A percentile compares a stretch with the other conserved stretches of the same genome.
These are phyloP conservation scores for Myotis yumanensis DNA, from an alignment of 2,113 vertebrate genomes.

Conservation along the genomic window DNA sequence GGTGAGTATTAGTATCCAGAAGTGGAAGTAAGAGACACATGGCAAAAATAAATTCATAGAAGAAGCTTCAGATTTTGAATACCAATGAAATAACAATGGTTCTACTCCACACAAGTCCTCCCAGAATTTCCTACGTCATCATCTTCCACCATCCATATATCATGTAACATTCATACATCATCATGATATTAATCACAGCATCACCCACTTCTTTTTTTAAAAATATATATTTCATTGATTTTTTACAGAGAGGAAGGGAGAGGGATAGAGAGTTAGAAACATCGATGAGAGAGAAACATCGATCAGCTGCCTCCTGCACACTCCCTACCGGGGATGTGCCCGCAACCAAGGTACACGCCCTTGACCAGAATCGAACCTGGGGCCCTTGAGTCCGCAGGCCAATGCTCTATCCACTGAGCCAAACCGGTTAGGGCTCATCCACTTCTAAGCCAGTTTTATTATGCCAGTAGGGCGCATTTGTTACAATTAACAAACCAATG, in stretches of 20 bases:
- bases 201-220: not conserved
- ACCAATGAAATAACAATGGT: not conserved
- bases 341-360: too few species aligned
- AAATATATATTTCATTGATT: too few species aligned
- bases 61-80: slow-evolving; percentile 24
- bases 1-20: not conserved
- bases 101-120: not conserved
- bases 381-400: too few species aligned
- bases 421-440: not conserved
- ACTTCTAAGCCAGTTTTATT: not conserved
- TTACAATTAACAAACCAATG: not conserved
- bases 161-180: not conserved
- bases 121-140: not conserved
- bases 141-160: not conserved
- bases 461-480: not conserved
- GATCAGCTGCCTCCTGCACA: too few species aligned
- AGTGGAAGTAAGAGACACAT: not conserved
- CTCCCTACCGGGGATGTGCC: too few species aligned
- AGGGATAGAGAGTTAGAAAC: too few species aligned
- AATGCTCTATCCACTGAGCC: too few species aligned
- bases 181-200: not conserved
- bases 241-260: too few species aligned
- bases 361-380: too few species aligned
- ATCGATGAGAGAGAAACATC: too few species aligned
- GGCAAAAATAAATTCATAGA: not conserved